Evolutionary conservation across 1,140 invertebrate genomes (phyloP).

Genomic region (Drepana arcuata): DNA sequence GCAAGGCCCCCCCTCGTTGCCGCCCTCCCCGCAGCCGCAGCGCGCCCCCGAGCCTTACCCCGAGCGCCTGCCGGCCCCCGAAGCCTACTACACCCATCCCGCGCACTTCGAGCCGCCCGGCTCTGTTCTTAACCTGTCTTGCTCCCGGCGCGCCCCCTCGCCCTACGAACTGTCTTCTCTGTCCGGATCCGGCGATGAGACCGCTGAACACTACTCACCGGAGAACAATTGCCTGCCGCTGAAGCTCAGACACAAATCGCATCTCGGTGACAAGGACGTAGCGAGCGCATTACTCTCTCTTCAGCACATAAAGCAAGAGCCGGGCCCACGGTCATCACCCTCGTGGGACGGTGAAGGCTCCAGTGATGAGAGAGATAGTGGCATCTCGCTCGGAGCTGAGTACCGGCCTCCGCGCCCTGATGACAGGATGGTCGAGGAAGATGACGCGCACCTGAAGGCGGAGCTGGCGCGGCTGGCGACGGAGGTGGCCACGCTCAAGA

Average conservation of each 20-base stretch:
- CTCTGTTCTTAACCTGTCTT: constrained; percentile 78
- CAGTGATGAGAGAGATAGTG: constrained; percentile 90
- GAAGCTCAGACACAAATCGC: constrained; percentile 93
- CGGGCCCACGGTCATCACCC: constrained; percentile 80
- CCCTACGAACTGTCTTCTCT: constrained; percentile 81
- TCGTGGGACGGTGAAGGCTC: constrained; percentile 89
- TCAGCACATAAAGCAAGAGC: constrained; percentile 88
- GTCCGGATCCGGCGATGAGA: constrained; percentile 81
- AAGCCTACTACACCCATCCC: constrained; percentile 62
- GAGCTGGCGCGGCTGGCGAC: constrained; percentile 90
- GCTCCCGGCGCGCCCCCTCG: constrained; percentile 73
- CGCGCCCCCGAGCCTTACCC: constrained; percentile 72
- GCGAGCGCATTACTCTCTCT: constrained; percentile 83
- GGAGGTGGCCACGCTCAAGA: constrained; percentile 92
- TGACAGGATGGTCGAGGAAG: constrained; percentile 70
- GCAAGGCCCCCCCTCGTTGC: constrained; percentile 79
- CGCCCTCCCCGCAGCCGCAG: constrained; percentile 61
- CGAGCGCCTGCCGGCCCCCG: constrained; percentile 58
- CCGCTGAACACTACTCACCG: constrained; percentile 65
- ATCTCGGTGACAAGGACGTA: constrained; percentile 89
- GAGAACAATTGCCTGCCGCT: constrained; percentile 78
- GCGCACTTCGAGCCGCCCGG: constrained; percentile 70
- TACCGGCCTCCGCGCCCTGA: constrained; percentile 64
- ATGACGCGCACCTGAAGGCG: constrained; percentile 83
- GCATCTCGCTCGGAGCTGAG: constrained; percentile 82